Evolutionary conservation across 2,888 invertebrate species (phyloP).

Genomic region (Eurois occulta): DNA sequence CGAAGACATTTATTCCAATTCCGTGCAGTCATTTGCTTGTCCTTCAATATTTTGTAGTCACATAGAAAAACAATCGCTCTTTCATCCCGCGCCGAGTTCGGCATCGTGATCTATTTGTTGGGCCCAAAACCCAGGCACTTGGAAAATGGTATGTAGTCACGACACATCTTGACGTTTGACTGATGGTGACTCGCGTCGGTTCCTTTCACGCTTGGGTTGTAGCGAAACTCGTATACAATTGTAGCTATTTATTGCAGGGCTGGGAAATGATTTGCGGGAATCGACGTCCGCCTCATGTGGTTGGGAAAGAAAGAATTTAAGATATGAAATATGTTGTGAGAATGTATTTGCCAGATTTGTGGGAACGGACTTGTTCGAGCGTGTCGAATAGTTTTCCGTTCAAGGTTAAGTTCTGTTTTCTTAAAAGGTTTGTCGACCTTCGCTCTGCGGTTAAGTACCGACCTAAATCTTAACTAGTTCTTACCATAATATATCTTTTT

Average conservation of each 20-base stretch:
- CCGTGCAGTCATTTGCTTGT: conserved; percentile 60
- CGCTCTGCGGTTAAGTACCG: neutral
- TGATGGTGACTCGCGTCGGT: conserved; percentile 77
- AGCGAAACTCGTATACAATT: conserved; percentile 65
- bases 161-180: conserved; percentile 84
- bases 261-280: conserved; percentile 64
- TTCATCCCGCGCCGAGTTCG: conserved; percentile 70
- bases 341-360: conserved; percentile 40
- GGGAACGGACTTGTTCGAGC: conserved; percentile 22
- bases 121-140: conserved; percentile 80
- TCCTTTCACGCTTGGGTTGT: conserved; percentile 74
- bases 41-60: conserved; percentile 68
- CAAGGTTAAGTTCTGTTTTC: conserved; percentile 33
- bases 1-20: conserved; percentile 46
- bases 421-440: neutral
- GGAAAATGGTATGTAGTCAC: conserved; percentile 84
- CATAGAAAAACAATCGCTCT: conserved; percentile 70
- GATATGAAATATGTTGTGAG: conserved; percentile 52
- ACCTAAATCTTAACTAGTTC: neutral
- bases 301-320: conserved; percentile 45
- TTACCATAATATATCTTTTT: neutral
- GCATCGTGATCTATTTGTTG: conserved; percentile 82
- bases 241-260: conserved; percentile 67
- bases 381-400: conserved; percentile 11
- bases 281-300: conserved; percentile 59